These are phyloP conservation scores for Melanitta fusca DNA, from an alignment of 2,797 vertebrate genomes.

Conservation along the genomic window DNA sequence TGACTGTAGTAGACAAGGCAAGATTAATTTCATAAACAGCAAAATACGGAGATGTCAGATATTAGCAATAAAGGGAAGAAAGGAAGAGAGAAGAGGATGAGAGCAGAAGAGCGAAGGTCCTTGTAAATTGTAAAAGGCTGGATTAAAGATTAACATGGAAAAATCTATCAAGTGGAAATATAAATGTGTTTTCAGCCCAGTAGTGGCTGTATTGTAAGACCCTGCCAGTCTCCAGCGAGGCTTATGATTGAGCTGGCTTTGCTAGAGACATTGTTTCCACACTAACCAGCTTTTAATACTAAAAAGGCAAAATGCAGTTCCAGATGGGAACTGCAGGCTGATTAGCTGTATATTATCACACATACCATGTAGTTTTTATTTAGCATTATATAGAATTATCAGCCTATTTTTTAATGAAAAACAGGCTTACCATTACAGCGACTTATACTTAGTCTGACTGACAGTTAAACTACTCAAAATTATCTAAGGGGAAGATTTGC, in stretches of 20 bases:
- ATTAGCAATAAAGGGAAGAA: background rate
- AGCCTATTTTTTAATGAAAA: background rate
- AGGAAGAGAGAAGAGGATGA: background rate
- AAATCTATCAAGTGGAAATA: background rate
- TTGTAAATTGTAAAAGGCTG: background rate
- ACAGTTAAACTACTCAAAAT: background rate
- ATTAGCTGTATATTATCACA: background rate
- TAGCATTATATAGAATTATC: background rate
- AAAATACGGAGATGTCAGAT: background rate
- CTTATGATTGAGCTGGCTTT: background rate
- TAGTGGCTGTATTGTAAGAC: background rate
- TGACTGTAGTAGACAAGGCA: background rate
- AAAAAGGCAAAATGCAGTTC: background rate
- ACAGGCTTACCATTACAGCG: background rate
- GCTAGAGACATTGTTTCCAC: background rate
- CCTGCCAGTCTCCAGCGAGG: background rate
- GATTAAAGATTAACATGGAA: background rate
- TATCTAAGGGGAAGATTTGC: background rate
- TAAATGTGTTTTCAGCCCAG: background rate
- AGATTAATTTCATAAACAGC: background rate
- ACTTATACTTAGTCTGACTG: background rate
- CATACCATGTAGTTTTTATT: background rate
- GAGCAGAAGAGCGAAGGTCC: background rate
- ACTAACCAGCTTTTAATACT: background rate
- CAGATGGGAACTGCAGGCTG: background rate